Evolutionary conservation across 2,797 vertebrate species (phyloP), one percentile per base, ranked within the genome.

Genomic region (Helicolenus hilgendorfi): DNA sequence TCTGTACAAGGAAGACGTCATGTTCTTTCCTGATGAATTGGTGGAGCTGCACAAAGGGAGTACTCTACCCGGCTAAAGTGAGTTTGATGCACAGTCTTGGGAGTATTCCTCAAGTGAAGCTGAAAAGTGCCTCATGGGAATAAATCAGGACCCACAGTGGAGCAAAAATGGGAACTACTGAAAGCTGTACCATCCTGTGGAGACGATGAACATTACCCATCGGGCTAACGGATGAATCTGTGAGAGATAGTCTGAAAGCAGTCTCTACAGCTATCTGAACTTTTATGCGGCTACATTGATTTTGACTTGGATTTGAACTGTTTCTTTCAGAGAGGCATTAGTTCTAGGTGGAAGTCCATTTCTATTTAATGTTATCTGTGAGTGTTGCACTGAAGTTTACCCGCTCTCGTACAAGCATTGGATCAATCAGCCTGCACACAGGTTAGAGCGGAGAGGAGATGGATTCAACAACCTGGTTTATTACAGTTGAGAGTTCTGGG

Each of bases 21-120:
- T 77, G 68, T 72, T 69, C 26, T 65, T 11, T 76, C 55, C 18
- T 73, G 79, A 82, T 73, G 60, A 69, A 56, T 56, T 69, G 41
- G 35, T 53, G 20, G 63, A 58, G 45, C 62, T 73, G 63, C 68
- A 56, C 56, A 70, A 9, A 77, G 69, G 26, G 18, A 74, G 26
- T 27, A 33, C 33, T 55, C 13, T 24, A 33, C 31, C 29, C 1
- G 27, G 58, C 35, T 70, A 27, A 72, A 84, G 55, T 58, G 62
- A 72, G 13, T 56, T 72, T 84, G 62, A 77, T 73, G 65, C 35
- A 78, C 45, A 73, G 49, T 60, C 55, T 63, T 53, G 9, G 70
- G 75, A 67, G 15, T 22, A 76, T 83, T 69, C n/a, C 24, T 49
- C 41, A 68, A 11, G 58, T 56, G n/a, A 79, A 79, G 31, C 49